phyloP scores from a whole-genome alignment of 37 sponge, comb jelly and placozoan species.

The Hexactinellida sp. region DNA sequence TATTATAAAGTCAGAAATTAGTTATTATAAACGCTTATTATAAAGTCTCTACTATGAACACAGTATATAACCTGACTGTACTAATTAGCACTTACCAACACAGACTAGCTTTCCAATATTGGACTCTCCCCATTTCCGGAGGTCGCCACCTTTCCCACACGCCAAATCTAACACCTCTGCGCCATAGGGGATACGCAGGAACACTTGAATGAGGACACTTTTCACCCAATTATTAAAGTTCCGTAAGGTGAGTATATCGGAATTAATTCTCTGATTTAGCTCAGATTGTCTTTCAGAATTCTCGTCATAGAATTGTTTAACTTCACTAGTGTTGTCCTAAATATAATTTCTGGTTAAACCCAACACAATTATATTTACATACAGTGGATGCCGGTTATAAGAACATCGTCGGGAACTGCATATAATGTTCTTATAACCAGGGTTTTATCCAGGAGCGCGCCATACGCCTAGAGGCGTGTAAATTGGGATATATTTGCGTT shows the following conservation, averaged over 20 bases:
- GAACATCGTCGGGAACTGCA: too few relatives aligned
- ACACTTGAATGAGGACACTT: conserved; percentile 77
- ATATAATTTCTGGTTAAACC: too few relatives aligned
- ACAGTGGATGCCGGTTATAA: too few relatives aligned
- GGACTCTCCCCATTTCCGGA: conserved; percentile 90
- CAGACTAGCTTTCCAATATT: conserved; percentile 56
- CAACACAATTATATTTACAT: background rate
- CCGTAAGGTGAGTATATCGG: conserved; percentile 61
- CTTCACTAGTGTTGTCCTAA: background rate
- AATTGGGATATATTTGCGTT: too few relatives aligned
- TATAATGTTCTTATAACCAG: too few relatives aligned
- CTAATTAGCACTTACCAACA: conserved; percentile 43
- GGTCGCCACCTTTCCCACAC: conserved; percentile 98
- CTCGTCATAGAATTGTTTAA: background rate
- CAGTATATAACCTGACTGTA: too few relatives aligned
- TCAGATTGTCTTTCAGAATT: background rate
- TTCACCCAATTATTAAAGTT: conserved; percentile 99
- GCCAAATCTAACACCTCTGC: conserved; percentile 76
- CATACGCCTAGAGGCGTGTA: too few relatives aligned
- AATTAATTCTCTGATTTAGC: background rate
- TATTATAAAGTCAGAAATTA: too few relatives aligned
- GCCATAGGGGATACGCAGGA: conserved; percentile 23
- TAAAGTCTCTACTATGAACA: too few relatives aligned
- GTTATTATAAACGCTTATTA: too few relatives aligned
- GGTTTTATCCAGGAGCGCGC: too few relatives aligned